A percentile compares a stretch with the other conserved stretches of the same genome.
These are phyloP conservation scores for Molothrus ater DNA, from an alignment of 2,797 vertebrate species.

Conservation along the genomic window DNA sequence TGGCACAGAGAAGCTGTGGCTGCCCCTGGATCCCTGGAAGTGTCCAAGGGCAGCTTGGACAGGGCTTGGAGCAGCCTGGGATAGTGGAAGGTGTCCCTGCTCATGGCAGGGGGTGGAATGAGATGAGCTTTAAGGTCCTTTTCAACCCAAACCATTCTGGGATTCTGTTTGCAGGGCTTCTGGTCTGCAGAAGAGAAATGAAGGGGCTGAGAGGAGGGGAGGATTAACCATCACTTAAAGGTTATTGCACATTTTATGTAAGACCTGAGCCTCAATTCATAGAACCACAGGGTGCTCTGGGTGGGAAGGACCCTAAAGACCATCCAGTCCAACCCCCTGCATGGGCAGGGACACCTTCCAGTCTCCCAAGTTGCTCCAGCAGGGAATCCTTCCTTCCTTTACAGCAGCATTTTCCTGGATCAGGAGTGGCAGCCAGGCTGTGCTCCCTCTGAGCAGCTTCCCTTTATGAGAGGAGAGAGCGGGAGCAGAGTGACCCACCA, in stretches of 20 bases:
- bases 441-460: not conserved
- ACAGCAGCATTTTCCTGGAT: not conserved
- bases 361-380: not conserved
- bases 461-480: not conserved
- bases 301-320: not conserved
- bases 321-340: not conserved
- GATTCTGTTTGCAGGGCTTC: not conserved
- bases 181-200: not conserved
- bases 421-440: not conserved
- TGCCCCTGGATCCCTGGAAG: not conserved
- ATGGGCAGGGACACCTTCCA: fast-evolving
- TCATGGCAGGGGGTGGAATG: fast-evolving
- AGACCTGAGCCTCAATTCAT: not conserved
- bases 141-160: not conserved
- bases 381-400: fast-evolving
- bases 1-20: not conserved
- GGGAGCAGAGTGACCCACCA: not conserved
- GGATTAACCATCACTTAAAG: not conserved
- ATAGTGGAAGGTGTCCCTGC: not conserved
- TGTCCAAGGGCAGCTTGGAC: fast-evolving
- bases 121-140: not conserved
- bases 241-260: not conserved
- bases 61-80: not conserved
- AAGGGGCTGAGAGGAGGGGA: not conserved
- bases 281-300: not conserved